A percentile compares a stretch with the other conserved stretches of the same genome.
These are phyloP conservation scores for Pipa parva DNA, from an alignment of 2,113 vertebrate genomes.

Conservation along the genomic window DNA sequence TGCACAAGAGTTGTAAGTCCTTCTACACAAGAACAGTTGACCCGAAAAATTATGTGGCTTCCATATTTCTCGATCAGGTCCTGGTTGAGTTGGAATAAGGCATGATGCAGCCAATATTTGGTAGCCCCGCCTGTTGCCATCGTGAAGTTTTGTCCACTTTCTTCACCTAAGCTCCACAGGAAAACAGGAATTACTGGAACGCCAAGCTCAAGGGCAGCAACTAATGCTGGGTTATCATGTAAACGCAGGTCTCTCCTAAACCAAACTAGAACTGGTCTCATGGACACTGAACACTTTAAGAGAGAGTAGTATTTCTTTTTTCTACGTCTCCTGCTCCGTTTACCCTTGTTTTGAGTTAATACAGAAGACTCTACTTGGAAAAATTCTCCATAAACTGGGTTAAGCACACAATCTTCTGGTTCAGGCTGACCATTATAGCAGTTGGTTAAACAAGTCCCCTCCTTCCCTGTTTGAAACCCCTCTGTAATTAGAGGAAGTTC, in stretches of 20 bases:
- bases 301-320: neutral
- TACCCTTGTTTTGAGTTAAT: neutral
- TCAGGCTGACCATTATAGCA: constrained; percentile 28
- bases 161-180: constrained; percentile 60
- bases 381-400: neutral
- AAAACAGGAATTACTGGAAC: constrained; percentile 61
- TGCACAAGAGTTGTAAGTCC: constrained; percentile 48
- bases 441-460: neutral
- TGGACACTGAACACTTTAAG: neutral
- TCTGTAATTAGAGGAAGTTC: neutral
- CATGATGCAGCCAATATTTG: constrained; percentile 67
- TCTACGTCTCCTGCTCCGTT: constrained; percentile 10
- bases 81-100: constrained; percentile 49
- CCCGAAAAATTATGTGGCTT: constrained; percentile 52
- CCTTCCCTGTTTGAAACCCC: neutral
- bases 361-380: constrained; percentile 5
- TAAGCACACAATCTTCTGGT: constrained; percentile 20
- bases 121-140: constrained; percentile 61
- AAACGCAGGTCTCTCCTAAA: constrained; percentile 61
- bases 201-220: constrained; percentile 53
- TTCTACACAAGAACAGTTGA: constrained; percentile 48
- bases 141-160: constrained; percentile 60
- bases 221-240: constrained; percentile 62
- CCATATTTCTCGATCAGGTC: constrained; percentile 54
- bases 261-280: constrained; percentile 57